Percentiles rank a stretch among this genome's conserved stretches.
These are phyloP conservation scores for Zingel zingel DNA, from an alignment of 2,113 vertebrate species.

Conservation along the genomic window DNA sequence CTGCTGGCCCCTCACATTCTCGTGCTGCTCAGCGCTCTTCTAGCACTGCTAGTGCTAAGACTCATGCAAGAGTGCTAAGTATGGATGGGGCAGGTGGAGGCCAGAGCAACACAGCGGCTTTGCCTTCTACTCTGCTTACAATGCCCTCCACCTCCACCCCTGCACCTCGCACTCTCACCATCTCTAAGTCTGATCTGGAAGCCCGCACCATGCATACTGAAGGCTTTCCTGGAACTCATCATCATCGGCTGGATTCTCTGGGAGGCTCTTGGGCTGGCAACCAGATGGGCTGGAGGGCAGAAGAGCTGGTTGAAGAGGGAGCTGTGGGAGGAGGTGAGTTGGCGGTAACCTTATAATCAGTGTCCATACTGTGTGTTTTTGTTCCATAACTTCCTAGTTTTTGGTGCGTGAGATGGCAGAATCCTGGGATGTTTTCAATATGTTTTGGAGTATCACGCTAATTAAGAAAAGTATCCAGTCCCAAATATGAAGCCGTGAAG, in stretches of 20 bases:
- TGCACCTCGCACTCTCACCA: slow-evolving; percentile 82
- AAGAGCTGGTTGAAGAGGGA: slow-evolving; percentile 87
- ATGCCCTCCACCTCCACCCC: slow-evolving; percentile 83
- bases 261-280: slow-evolving; percentile 87
- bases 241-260: slow-evolving; percentile 84
- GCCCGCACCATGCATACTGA: slow-evolving; percentile 80
- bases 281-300: slow-evolving; percentile 87
- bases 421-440: neutral
- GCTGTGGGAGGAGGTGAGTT: slow-evolving; percentile 91
- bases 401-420: neutral
- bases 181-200: slow-evolving; percentile 93
- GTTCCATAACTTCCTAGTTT: neutral
- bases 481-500: neutral
- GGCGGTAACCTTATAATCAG: neutral
- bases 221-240: slow-evolving; percentile 77
- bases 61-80: slow-evolving; percentile 91
- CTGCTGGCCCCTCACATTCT: slow-evolving; percentile 75
- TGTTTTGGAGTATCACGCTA: neutral
- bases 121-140: slow-evolving; percentile 67
- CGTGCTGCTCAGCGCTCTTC: slow-evolving; percentile 89
- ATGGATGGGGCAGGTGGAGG: slow-evolving; percentile 88
- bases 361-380: neutral
- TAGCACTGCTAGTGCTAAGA: slow-evolving; percentile 92
- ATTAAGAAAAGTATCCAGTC: neutral
- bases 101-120: slow-evolving; percentile 70